Percentiles rank a stretch among this genome's conserved stretches.
Conservation (phyloP, 2,113 vertebrate genomes). For the Chaenocephalus aceratus region DNA sequence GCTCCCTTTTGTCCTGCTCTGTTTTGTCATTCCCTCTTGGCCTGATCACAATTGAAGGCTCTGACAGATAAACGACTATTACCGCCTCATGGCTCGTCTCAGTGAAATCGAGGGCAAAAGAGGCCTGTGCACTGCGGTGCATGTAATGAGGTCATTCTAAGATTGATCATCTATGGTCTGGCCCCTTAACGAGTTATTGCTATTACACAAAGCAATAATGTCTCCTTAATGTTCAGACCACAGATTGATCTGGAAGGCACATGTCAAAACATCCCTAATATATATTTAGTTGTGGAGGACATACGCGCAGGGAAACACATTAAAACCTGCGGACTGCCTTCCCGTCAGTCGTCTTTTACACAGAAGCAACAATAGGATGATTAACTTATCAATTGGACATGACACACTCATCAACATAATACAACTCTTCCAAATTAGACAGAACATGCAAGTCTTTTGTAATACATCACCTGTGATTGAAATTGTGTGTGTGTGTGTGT, state of each 20-base stretch:
- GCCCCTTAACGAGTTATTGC: constrained; percentile 45
- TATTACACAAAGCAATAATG: constrained; percentile 47
- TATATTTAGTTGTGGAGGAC: constrained; percentile 2
- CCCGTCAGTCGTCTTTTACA: neutral
- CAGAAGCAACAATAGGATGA: neutral
- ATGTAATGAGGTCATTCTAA: constrained; percentile 69
- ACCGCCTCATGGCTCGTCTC: constrained; percentile 42
- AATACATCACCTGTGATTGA: constrained; percentile 17
- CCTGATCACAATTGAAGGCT: constrained; percentile 27
- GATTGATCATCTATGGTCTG: constrained; percentile 59
- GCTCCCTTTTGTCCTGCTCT: constrained; percentile 24
- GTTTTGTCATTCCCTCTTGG: constrained; percentile 17
- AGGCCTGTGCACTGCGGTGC: constrained; percentile 54
- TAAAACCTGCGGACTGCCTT: neutral
- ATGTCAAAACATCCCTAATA: constrained; percentile 41
- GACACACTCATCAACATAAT: neutral
- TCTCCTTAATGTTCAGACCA: constrained; percentile 32
- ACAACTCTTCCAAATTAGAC: neutral
- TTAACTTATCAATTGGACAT: neutral
- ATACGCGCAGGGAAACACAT: constrained; percentile 9
- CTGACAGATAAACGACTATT: constrained; percentile 60
- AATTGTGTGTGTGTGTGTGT: neutral
- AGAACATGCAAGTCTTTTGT: neutral
- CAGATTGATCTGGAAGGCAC: constrained; percentile 17
- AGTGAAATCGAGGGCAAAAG: constrained; percentile 42